These are phyloP conservation scores for Aulostomus chinensis DNA, from an alignment of 2,797 vertebrate genomes.

Conservation along the genomic window DNA sequence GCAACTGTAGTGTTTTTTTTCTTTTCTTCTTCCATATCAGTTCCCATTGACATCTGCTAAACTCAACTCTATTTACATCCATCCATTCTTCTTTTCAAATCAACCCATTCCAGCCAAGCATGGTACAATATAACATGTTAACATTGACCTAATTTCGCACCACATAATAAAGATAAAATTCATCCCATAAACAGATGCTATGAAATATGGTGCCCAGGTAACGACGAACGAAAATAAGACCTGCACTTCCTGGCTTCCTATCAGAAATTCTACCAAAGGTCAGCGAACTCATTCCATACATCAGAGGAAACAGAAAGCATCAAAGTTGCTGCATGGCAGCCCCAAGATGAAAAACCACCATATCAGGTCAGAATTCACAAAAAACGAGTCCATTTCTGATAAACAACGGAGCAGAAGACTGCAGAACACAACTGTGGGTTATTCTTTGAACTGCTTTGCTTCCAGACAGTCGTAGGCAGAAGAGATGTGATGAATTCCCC, in stretches of 20 bases:
- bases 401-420: constrained; percentile 44
- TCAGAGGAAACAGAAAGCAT: neutral
- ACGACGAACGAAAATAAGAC: too few species aligned
- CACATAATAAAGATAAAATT: constrained; percentile 3
- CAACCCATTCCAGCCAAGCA: constrained; percentile 41
- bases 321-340: neutral
- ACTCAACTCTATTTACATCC: too few species aligned
- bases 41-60: too few species aligned
- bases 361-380: constrained; percentile 6
- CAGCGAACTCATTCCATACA: neutral
- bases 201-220: too few species aligned
- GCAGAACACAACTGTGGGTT: constrained; percentile 37
- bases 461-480: constrained; percentile 47
- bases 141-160: constrained; percentile 39
- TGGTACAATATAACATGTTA: constrained; percentile 37
- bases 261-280: neutral
- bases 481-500: constrained; percentile 68
- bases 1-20: neutral
- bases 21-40: too few species aligned
- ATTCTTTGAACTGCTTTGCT: constrained; percentile 58
- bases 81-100: constrained; percentile 36
- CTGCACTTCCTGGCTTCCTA: too few species aligned
- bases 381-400: constrained; percentile 25
- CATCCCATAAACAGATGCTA: too few species aligned
- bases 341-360: neutral